A percentile compares a stretch with the other conserved stretches of the same genome.
Evolutionary conservation across 2,113 vertebrate genomes (phyloP).

Genomic region (Aspiorhynchus laticeps): DNA sequence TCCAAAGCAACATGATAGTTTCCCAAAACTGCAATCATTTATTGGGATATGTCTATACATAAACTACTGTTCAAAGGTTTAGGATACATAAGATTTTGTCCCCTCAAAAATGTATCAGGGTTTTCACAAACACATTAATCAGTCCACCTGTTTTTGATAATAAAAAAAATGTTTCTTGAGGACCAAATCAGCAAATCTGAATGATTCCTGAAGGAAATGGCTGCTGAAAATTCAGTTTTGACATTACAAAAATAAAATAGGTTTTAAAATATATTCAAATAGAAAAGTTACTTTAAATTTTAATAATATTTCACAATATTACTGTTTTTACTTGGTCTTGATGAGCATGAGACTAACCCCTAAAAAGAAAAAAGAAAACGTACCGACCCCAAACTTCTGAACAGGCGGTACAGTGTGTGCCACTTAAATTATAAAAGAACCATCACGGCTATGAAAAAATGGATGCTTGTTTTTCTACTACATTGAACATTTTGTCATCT

Average conservation of each 20-base stretch:
- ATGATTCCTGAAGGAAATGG: neutral
- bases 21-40: slow-evolving; percentile 6
- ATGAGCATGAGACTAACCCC: neutral
- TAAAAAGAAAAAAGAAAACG: neutral
- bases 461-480: neutral
- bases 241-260: neutral
- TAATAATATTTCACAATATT: neutral
- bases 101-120: neutral
- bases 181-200: neutral
- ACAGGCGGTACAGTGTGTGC: neutral
- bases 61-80: neutral
- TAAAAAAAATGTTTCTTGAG: neutral
- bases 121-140: neutral
- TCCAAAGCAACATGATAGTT: neutral
- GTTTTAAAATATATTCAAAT: neutral
- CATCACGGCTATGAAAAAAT: neutral
- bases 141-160: neutral
- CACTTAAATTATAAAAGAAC: neutral
- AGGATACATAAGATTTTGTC: neutral
- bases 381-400: neutral
- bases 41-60: neutral
- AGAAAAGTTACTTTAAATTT: neutral
- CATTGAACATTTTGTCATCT: neutral
- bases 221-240: neutral
- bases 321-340: neutral